Base-by-base conservation (phyloP, 1,140 invertebrate species). In the Drosophila kikkawai region DNA sequence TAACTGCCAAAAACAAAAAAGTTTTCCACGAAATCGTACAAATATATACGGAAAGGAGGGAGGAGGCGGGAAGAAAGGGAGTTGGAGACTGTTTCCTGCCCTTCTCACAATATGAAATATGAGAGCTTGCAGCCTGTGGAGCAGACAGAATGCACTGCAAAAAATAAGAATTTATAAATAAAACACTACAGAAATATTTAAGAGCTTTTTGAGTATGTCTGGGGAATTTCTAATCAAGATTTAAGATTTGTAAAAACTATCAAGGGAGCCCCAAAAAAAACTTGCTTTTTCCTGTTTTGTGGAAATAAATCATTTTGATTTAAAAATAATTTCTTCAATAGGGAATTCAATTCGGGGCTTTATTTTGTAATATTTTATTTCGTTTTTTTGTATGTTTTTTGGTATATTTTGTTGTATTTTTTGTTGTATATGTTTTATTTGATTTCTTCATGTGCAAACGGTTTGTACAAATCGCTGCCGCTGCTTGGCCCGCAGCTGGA, bases 291-390 rank as follows among this genome's bases (percentile, higher is more conserved):
- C 7, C 1, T 22, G 3, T 11, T 26, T 26, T 11, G 3, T 15
- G 8, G 5, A n/a, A 50, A 29, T 50, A 50, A 50, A 50, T n/a
- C 47, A 29, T 29, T 29, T 29, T 7, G 26, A 29, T 29, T 29
- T 29, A 0, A 29, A 6, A 29, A 29, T 0, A 29, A 29, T 29
- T 29, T 29, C 26, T 29, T 6, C 26, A 29, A 29, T 44, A 39
- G 57, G 51, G 42, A 59, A 84, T 75, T 65, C 65, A 91, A 90
- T 79, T 51, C 75, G 42, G 17, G 42, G 19, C 17, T 61, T 36
- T 34, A 4, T 58, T 51, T 42, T 29, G 26, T 13, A 42, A 22
- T 41, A 34, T 51, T 48, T 32, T n/a, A 9, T 58, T 47, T 59
- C 4, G 29, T 44, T 50, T 51, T 51, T 19, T 6, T 57, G 8